Base-by-base conservation (phyloP, 2,113 vertebrate species). In the Pyrgilauda ruficollis region DNA sequence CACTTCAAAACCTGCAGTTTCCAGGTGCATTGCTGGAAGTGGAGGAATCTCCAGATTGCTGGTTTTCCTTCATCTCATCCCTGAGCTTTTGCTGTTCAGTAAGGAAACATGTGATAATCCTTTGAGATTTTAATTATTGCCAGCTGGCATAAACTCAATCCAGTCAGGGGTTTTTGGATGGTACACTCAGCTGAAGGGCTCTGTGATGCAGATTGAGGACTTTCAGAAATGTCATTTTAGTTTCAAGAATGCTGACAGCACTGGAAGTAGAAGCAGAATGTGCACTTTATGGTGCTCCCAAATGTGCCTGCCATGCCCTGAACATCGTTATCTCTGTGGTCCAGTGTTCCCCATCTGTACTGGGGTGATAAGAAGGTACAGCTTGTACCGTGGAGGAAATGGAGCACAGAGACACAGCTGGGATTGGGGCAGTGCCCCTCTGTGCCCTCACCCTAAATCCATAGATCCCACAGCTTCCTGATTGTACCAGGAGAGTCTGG, bases 261-360 rank as follows among this genome's bases (percentile, higher is more conserved):
- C 52, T 0, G 0, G 43, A 67, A 91, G 22, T 35, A 86, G 87
- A 83, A 89, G 56, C 53, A 73, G 58, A 84, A 31, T 11, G 6
- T 63, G 23, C 4, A 2, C 11, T 68, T 66, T 10, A 9, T n/a
- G 33, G 49, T 58, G 70, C 15, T 93, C 46, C 17, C 31, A 44
- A 84, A 58, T 18, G 16, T 23, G 66, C 17, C 52, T 90, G 66
- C 53, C 30, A 17, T 62, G 27, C 41, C 28, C 10, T 21, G 59
- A 62, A 18, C 66, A 70, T 49, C 86, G 28, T 89, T 94, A 75
- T 67, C 87, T 90, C 64, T 82, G 39, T 69, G 61, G 46, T 37
- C 77, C 30, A 26, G 24, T 41, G 43, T 90, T 80, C n/a, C 37
- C 17, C 49, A 49, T 82, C 63, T 61, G 58, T 66, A 14, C 35